phyloP scores from a whole-genome alignment of 64 coral and sea anemone species.

The Acropora tenuis region DNA sequence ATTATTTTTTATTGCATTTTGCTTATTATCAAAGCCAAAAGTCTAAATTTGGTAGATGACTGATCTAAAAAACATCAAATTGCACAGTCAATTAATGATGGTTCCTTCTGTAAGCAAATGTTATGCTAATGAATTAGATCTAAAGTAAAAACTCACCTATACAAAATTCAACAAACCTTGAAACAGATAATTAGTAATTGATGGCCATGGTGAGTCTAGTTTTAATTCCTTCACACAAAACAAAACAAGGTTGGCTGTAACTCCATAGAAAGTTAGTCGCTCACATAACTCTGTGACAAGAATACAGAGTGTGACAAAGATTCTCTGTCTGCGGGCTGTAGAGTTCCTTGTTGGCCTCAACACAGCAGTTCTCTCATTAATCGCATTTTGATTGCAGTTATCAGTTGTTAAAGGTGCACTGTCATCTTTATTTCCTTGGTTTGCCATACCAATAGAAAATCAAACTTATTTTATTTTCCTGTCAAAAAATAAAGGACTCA shows the following conservation, averaged over 20 bases:
- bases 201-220: slow-evolving; percentile 32
- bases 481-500: background rate
- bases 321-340: slow-evolving; percentile 31
- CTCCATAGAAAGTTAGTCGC: slow-evolving; percentile 83
- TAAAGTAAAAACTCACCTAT: background rate
- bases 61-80: too few species aligned
- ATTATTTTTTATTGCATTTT: too few species aligned
- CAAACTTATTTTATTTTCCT: background rate
- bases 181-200: slow-evolving; percentile 61
- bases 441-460: background rate
- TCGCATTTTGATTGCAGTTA: background rate
- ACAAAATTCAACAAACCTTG: slow-evolving; percentile 46
- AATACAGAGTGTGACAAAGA: slow-evolving; percentile 75
- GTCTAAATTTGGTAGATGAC: too few species aligned
- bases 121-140: too few species aligned
- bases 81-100: too few species aligned
- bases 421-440: background rate
- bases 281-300: slow-evolving; percentile 87
- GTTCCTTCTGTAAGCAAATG: too few species aligned
- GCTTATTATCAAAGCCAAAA: too few species aligned
- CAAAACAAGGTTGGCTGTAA: slow-evolving; percentile 78
- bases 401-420: background rate
- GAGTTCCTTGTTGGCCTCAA: background rate
- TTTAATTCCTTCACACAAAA: slow-evolving; percentile 58
- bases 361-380: background rate